These are phyloP conservation scores for Verasper variegatus DNA, from an alignment of 2,113 vertebrate genomes.

Conservation along the genomic window DNA sequence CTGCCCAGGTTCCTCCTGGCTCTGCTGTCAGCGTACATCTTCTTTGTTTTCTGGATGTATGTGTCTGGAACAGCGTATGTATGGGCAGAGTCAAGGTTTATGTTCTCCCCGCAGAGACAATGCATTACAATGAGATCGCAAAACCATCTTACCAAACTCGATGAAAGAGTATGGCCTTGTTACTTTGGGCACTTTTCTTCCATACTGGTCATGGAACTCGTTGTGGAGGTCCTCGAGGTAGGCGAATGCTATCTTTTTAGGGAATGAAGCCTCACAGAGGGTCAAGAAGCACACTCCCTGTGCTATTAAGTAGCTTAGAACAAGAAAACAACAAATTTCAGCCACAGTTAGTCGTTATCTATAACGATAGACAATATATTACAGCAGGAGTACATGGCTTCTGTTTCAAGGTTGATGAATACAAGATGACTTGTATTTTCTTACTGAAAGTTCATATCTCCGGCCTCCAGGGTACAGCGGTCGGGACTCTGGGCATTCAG, in stretches of 20 bases:
- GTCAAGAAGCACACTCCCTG: slow-evolving; percentile 93
- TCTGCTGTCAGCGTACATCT: slow-evolving; percentile 92
- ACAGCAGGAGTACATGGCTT: not conserved
- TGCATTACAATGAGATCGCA: not conserved
- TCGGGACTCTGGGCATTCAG: slow-evolving; percentile 94
- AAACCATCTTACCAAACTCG: slow-evolving; percentile 88
- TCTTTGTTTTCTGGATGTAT: slow-evolving; percentile 98
- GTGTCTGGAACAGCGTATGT: slow-evolving; percentile 85
- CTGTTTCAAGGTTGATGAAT: not conserved
- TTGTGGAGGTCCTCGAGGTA: slow-evolving; percentile 93
- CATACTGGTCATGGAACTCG: slow-evolving; percentile 94
- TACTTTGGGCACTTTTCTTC: slow-evolving; percentile 90
- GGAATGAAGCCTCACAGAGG: slow-evolving; percentile 91
- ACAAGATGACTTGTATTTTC: slow-evolving; percentile 58
- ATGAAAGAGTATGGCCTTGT: slow-evolving; percentile 98
- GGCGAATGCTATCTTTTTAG: slow-evolving; percentile 93
- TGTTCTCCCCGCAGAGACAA: not conserved
- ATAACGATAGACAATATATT: not conserved
- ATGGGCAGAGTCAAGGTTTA: not conserved
- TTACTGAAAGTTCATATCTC: slow-evolving; percentile 94
- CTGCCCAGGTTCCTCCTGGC: slow-evolving; percentile 91
- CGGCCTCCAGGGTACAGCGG: slow-evolving; percentile 93
- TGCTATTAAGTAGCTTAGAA: slow-evolving; percentile 89
- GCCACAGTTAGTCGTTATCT: not conserved
- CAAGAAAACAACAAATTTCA: slow-evolving; percentile 7